These are phyloP conservation scores for Popillia japonica DNA, from an alignment of 1,140 invertebrate species.

Conservation along the genomic window DNA sequence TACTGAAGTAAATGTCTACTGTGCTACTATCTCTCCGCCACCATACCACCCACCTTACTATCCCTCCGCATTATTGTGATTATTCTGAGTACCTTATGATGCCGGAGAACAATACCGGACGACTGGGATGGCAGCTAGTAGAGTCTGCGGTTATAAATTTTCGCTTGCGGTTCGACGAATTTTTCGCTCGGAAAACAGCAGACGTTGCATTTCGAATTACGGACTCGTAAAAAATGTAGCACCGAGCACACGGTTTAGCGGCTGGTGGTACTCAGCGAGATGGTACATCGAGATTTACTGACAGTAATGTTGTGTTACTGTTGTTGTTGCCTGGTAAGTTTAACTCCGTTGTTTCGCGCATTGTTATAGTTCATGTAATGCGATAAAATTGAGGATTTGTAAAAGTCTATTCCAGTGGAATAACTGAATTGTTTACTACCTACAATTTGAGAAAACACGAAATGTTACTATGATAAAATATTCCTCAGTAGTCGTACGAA, in stretches of 20 bases:
- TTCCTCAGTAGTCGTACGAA: too few species aligned
- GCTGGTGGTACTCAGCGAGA: neutral
- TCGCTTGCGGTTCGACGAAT: constrained; percentile 1
- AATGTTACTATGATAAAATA: too few species aligned
- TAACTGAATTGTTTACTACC: neutral
- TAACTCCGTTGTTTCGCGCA: neutral
- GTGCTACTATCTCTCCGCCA: neutral
- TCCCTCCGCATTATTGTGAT: constrained; percentile 4
- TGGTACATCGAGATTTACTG: neutral
- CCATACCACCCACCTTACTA: neutral
- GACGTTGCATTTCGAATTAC: constrained; percentile 8
- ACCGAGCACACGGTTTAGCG: neutral
- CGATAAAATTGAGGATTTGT: neutral
- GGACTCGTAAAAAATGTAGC: neutral
- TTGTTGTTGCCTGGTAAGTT: neutral
- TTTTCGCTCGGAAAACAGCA: constrained; percentile 4
- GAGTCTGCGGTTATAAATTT: constrained; percentile 1
- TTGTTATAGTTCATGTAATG: neutral
- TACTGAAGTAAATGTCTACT: constrained; percentile 2
- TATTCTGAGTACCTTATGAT: constrained; percentile 11
- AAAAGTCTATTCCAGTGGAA: neutral
- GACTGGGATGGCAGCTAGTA: neutral
- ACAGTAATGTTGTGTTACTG: neutral
- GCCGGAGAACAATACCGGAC: constrained; percentile 10
- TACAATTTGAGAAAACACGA: too few species aligned